Evolutionary conservation across 2,888 invertebrate species (phyloP).

Genomic region (Sisyra nigra): DNA sequence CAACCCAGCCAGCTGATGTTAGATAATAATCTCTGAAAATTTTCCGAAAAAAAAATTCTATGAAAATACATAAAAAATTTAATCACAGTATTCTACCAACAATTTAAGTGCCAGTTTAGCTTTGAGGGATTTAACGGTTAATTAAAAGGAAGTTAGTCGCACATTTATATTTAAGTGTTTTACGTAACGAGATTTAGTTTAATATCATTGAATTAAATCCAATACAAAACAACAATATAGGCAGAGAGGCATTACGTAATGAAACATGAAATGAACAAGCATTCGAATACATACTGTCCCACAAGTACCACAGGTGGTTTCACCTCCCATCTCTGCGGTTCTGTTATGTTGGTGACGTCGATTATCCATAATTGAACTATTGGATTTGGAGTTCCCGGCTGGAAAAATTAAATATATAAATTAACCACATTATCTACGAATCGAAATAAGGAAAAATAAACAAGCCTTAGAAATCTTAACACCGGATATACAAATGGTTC

Average conservation of each 20-base stretch:
- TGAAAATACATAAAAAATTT: neutral
- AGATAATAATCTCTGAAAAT: conserved; percentile 72
- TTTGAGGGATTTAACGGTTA: neutral
- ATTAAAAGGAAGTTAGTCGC: neutral
- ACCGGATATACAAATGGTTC: no score
- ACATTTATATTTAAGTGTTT: no score
- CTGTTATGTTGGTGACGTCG: conserved; percentile 50
- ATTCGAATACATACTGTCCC: conserved; percentile 52
- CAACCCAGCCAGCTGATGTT: conserved; percentile 83
- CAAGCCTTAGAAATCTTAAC: no score
- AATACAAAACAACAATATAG: neutral
- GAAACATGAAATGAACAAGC: conserved; percentile 1
- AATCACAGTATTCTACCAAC: no score
- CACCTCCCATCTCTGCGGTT: conserved; percentile 46
- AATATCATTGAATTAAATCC: no score
- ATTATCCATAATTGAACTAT: conserved; percentile 69
- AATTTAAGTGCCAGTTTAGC: no score
- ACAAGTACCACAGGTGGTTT: conserved; percentile 58
- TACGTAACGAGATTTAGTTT: no score
- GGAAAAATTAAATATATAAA: conserved; percentile 16
- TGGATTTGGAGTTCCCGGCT: conserved; percentile 79
- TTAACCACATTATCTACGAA: no score
- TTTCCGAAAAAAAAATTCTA: neutral
- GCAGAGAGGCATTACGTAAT: neutral
- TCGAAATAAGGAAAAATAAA: no score